Evolutionary conservation across 2,888 invertebrate species (phyloP), one percentile per base, ranked within the genome.

Genomic region (Melanargia galathea): DNA sequence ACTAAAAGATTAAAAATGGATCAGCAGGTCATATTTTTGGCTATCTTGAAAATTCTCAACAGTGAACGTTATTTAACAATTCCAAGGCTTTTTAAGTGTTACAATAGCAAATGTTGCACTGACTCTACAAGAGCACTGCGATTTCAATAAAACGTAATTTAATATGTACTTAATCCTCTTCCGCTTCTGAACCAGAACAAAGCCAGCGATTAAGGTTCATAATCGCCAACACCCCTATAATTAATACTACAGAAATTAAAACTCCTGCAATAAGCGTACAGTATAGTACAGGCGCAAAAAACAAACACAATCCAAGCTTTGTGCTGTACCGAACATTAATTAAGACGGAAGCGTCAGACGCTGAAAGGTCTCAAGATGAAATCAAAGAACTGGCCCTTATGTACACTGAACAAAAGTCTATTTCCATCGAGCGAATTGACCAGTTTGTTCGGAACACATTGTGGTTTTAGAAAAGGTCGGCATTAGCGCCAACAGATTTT

Each of bases 221-320:
- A 84, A 87, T 83, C 81, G 78, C 77, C 75, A 75, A 81, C 82
- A 81, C 81, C 81, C 81, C 85, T 82, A 83, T 81, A 85, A 87
- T 85, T 83, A 87, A 86, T 83, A 84, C 81, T 81, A 83, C 82
- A 85, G 81, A 84, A 86, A 87, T 86, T 83, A 83, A 86, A 86
- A 81, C 80, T 81, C 79, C 74, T 74, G 78, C 80, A 82, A 83
- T 83, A 80, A 84, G 78, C 77, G 79, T 74, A 77, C 73, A 74
- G 73, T 75, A 77, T 73, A 74, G 72, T 75, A 75, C 73, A 74
- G 72, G 76, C 71, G 82, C 74, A 84, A 84, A 86, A 86, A 86
- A 84, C 76, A n/a, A n/a, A 84, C 73, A 87, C 82, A 89, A 86
- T 82, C 80, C 79, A 73, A 82, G 83, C 84, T 83, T 84, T 86